A percentile compares a stretch with the other conserved stretches of the same genome.
Evolutionary conservation across 2,797 vertebrate genomes (phyloP).

Genomic region (Brachyrhaphis roseni): DNA sequence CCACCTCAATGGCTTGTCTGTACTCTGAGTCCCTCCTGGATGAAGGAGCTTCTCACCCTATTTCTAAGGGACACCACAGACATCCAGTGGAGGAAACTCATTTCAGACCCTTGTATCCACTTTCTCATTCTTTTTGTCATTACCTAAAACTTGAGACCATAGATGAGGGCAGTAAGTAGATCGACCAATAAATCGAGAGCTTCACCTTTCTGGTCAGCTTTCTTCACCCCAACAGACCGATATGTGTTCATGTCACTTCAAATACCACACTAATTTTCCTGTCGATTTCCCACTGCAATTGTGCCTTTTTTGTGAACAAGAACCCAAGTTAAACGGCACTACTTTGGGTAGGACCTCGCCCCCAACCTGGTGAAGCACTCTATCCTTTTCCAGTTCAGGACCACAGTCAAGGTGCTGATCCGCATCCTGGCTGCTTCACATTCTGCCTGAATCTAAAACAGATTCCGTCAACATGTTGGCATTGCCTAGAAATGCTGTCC

Average conservation of each 20-base stretch:
- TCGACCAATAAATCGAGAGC: too few relatives aligned
- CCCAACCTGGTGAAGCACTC: not conserved
- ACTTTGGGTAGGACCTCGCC: not conserved
- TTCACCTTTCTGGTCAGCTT: not conserved
- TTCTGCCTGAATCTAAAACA: not conserved
- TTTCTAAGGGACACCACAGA: not conserved
- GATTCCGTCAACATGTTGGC: not conserved
- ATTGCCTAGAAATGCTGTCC: not conserved
- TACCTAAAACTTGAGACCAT: not conserved
- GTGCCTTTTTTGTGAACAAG: not conserved
- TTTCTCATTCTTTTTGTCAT: not conserved
- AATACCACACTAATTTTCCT: not conserved
- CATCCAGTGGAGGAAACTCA: not conserved
- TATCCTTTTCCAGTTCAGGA: not conserved
- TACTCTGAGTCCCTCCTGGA: not conserved
- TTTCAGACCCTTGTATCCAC: not conserved
- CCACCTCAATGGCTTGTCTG: not conserved
- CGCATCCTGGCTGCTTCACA: not conserved
- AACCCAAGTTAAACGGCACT: not conserved
- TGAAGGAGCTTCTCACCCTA: not conserved
- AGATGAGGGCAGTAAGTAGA: not conserved
- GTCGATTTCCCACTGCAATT: not conserved
- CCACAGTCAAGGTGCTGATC: not conserved
- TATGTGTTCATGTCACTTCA: not conserved
- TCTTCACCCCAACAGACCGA: not conserved